Evolutionary conservation across 2,888 invertebrate genomes (phyloP), one percentile per base, ranked within the genome.

Genomic region (Caenorhabditis sp.): DNA sequence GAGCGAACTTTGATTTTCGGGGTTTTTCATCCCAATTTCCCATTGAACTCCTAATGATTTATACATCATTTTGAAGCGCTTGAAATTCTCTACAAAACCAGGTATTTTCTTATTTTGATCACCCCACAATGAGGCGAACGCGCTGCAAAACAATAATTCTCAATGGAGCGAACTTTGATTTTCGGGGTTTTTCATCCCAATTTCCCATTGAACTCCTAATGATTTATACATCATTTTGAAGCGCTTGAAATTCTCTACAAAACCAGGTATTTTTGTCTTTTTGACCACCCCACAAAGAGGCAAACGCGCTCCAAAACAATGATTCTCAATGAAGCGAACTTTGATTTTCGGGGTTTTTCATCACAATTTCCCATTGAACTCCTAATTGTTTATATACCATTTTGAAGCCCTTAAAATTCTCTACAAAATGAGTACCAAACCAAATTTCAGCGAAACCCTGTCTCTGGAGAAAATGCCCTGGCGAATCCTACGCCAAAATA

Each of bases 381-480:
- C 53, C 5, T 23, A 53, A 10, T 53, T 8, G 7, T 23, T 14
- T 3, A 17, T 43, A 14, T 43, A 43, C 43, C 43, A 43, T 43
- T 43, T 43, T 43, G 43, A 43, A 43, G 43, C 43, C 17, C 43
- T 43, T 31, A 31, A 31, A 31, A 31, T 31, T 43, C 8, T 43
- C 43, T 12, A 43, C 43, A 43, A 17, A 49, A 49, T 31, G 20
- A 23, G 12, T 4, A 1, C 21, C 5, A 2, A 52, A 27, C 17
- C 10, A 59, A 50, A 14, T 65, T 75, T 65, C 63, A 79, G 79
- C 21, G 78, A 80, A 31, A 74, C 63, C 5, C 63, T 66, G 0
- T 68, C 78, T 14, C 54, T 82, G 25, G 73, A 72, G 31, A 80
- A 78, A 27, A 80, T 77, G 80, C 78, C 80, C 10, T 82, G 82